Base-by-base conservation (phyloP, 2,888 invertebrate genomes). In the Nymphalis polychloros region DNA sequence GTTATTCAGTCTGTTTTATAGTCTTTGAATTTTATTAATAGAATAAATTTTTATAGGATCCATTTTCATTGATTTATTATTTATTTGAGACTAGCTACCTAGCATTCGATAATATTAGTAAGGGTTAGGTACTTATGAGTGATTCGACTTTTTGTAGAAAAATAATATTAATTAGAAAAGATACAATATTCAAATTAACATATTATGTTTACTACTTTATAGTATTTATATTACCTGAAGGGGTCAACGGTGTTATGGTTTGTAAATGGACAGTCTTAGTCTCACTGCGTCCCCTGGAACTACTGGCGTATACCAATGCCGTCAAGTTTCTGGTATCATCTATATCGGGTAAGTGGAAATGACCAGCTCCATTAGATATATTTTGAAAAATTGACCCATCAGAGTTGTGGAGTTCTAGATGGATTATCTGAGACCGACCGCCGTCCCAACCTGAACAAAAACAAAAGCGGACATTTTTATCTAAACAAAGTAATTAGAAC, bases 361-460 rank as follows among this genome's bases (percentile, higher is more conserved):
- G 79, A 0, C 91, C 90, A 1, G 79, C 77, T 0, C 73, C 31
- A 63, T 85, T 82, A 0, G 85, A 77, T 13, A 79, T 68, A 67
- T 89, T 87, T 67, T 79, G 79, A 0, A 86, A 41, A 0, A 79
- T 53, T 16, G 73, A 72, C 0, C 85, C 87, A 2, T 78, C 76
- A 0, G 74, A 62, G 17, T 80, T 78, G 0, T 80, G 65, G 0
- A 90, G 70, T 27, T 87, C 85, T 0, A 90, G 67, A 65, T 87
- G 86, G 0, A 90, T 69, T 0, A 70, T 79, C 71, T 89, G 89
- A 0, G 83, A 78, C 0, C 89, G 82, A 0, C 90, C 90, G 1
- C 88, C 89, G 61, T 89, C 86, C 90, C 89, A 90, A 13, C 83
- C 90, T 90, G 17, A n/a, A 55, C 60, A 41, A 27, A 31, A 27